Evolutionary conservation across 2,888 invertebrate genomes (phyloP), one percentile per base, ranked within the genome.

Genomic region (Onchidella celtica): DNA sequence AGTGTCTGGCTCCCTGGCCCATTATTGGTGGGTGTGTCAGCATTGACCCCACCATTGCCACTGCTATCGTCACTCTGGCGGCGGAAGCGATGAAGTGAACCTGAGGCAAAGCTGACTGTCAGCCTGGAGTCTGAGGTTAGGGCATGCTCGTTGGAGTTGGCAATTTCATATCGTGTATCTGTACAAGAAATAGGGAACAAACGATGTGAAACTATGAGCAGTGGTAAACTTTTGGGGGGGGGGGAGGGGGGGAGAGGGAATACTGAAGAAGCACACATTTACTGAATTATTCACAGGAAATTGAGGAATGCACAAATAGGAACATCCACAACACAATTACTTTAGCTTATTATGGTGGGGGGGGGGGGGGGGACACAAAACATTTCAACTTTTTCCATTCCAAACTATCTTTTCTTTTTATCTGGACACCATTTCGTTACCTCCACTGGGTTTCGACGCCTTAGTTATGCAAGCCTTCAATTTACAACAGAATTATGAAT

Each of bases 131-230:
- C 74, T 74, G 63, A 63, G 32, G 63, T 34, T 9, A 63, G 38
- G 4, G 63, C 17, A 9, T 9, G 29, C 24, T 63, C 17, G 21
- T 74, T 63, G 9, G 59, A 24, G 0, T 24, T 40, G 40, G 74
- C 21, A 40, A 74, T 63, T 17, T 63, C 38, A 63, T 74, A 74
- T 29, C 38, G 24, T 21, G 63, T 17, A 63, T 74, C 63, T n/a
- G n/a, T n/a, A n/a, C n/a, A n/a, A 40, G 74, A 38, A 29, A 29
- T n/a, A 3, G 57, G 14, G 55, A n/a, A 36, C 24, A 36, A 72
- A 29, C 11, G n/a, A n/a, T n/a, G n/a, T n/a, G n/a, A n/a, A n/a
- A 11, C 27, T 59, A 59, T 59, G 11, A 6, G 27, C n/a, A n/a
- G n/a, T n/a, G n/a, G n/a, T n/a, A n/a, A n/a, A n/a, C n/a, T n/a